Conservation (phyloP, 1,140 invertebrate genomes). For the Drosophila nannoptera region DNA sequence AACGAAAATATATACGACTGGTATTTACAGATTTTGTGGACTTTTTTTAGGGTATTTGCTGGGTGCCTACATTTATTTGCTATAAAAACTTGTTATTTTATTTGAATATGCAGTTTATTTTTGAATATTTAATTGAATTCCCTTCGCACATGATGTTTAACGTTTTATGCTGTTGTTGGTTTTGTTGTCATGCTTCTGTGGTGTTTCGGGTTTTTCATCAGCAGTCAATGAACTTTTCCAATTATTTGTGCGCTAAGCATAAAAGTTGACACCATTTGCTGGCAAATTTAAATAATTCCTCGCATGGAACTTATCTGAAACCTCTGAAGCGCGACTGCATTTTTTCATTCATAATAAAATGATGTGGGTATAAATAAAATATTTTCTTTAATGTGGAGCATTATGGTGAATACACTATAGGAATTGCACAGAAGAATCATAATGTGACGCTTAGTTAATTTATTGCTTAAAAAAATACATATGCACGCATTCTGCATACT, state of each 20-base stretch:
- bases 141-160: slow-evolving; percentile 21
- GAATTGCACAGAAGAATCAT: too few relatives aligned
- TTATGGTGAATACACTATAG: too few relatives aligned
- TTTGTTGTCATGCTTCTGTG: slow-evolving; percentile 12
- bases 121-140: slow-evolving; percentile 62
- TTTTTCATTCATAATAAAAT: too few relatives aligned
- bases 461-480: too few relatives aligned
- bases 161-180: slow-evolving; percentile 11
- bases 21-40: too few relatives aligned
- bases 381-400: too few relatives aligned
- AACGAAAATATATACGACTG: too few relatives aligned
- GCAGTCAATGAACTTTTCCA: slow-evolving; percentile 52
- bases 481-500: too few relatives aligned
- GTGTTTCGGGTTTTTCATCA: slow-evolving; percentile 27
- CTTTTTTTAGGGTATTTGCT: slow-evolving; percentile 7
- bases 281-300: slow-evolving; percentile 42
- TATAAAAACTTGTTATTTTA: slow-evolving; percentile 18
- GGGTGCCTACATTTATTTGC: background rate
- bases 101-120: slow-evolving; percentile 48
- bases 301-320: too few relatives aligned
- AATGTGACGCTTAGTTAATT: too few relatives aligned
- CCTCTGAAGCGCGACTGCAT: too few relatives aligned
- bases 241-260: slow-evolving; percentile 50
- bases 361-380: too few relatives aligned
- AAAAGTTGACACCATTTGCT: slow-evolving; percentile 49